Evolutionary conservation across 2,797 vertebrate genomes (phyloP).

Genomic region (Eulemur coronatus): DNA sequence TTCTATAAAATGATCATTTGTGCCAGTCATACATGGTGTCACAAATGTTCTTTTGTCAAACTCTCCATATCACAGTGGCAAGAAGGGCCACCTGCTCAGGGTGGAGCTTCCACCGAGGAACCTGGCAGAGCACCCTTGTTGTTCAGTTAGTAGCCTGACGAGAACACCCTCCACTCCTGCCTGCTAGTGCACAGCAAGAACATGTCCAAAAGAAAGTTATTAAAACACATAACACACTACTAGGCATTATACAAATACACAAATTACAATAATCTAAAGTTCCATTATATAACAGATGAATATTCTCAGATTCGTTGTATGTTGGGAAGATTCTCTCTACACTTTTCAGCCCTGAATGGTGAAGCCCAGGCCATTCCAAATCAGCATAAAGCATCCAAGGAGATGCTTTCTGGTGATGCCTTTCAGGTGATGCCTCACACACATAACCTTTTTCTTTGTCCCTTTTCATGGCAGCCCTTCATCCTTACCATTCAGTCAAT

Average conservation of each 20-base stretch:
- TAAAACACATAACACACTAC: neutral
- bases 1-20: neutral
- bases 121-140: no score
- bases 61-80: rapidly evolving
- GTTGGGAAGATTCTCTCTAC: neutral
- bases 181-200: neutral
- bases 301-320: neutral
- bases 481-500: neutral
- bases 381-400: neutral
- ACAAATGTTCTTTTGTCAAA: no score
- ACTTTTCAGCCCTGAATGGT: neutral
- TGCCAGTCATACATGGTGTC: neutral
- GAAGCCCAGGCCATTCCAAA: neutral
- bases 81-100: neutral
- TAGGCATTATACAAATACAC: neutral
- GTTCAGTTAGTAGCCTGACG: neutral
- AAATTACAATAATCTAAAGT: neutral
- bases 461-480: neutral
- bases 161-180: rapidly evolving
- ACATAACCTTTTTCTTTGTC: neutral
- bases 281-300: neutral
- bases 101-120: neutral
- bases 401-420: neutral
- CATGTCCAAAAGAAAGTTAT: neutral
- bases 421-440: neutral